These are phyloP conservation scores for Thelaira solivaga DNA, from an alignment of 2,888 invertebrate genomes.

Conservation along the genomic window DNA sequence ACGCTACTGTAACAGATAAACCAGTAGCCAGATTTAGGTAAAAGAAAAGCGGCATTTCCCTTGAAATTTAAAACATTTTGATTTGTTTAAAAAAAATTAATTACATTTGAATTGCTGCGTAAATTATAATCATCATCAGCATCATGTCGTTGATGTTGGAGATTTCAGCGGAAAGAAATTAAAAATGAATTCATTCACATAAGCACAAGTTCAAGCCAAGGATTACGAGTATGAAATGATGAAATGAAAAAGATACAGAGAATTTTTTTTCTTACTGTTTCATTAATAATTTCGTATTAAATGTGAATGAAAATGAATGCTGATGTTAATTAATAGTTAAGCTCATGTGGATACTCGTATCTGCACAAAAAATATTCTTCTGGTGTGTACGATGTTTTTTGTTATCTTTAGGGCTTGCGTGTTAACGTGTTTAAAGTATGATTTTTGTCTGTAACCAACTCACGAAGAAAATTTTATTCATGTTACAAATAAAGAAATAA, in stretches of 20 bases:
- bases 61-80: conserved; percentile 38
- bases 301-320: conserved; percentile 21
- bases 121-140: conserved; percentile 47
- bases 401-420: conserved; percentile 48
- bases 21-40: conserved; percentile 39
- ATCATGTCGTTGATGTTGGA: conserved; percentile 18
- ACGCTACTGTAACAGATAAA: conserved; percentile 51
- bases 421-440: conserved; percentile 26
- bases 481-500: neutral
- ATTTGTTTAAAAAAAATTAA: conserved; percentile 52
- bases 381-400: neutral
- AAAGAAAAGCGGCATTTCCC: conserved; percentile 30
- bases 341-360: no score
- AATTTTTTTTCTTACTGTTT: conserved; percentile 25
- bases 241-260: conserved; percentile 2
- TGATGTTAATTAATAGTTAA: conserved; percentile 16
- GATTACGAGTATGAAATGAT: neutral
- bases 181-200: conserved; percentile 23
- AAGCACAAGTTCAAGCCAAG: neutral
- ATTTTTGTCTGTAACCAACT: conserved; percentile 12
- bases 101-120: conserved; percentile 62
- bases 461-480: conserved; percentile 13
- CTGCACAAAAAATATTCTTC: neutral
- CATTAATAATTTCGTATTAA: conserved; percentile 8
- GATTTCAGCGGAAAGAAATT: conserved; percentile 42